Evolutionary conservation across 2,888 invertebrate species (phyloP).

Genomic region (Formica aserva): DNA sequence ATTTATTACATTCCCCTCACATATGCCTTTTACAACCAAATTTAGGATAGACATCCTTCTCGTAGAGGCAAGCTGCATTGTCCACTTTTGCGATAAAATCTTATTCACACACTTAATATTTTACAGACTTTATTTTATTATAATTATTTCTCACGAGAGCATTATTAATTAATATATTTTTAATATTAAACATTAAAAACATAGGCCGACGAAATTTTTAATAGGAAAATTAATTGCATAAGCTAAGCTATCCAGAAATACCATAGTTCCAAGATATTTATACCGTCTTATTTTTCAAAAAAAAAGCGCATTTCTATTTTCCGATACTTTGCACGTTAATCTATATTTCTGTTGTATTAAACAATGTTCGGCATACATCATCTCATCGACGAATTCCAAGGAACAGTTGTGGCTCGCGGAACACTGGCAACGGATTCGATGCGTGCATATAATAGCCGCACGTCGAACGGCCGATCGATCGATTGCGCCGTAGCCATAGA

Average conservation of each 20-base stretch:
- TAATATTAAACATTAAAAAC: neutral
- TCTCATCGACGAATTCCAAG: slow-evolving; percentile 27
- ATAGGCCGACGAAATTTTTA: neutral
- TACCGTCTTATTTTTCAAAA: neutral
- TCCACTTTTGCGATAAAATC: neutral
- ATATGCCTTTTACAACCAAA: slow-evolving; percentile 3
- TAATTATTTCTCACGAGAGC: neutral
- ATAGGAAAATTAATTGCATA: neutral
- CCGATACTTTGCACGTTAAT: slow-evolving; percentile 3
- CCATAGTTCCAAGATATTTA: neutral
- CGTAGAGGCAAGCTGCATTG: neutral
- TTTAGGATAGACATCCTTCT: slow-evolving; percentile 4
- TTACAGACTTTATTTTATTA: neutral
- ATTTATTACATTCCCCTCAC: slow-evolving; percentile 20
- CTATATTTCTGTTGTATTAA: neutral
- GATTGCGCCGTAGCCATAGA: slow-evolving; percentile 72
- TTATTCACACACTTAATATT: neutral
- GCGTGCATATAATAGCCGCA: slow-evolving; percentile 58
- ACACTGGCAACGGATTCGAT: slow-evolving; percentile 42
- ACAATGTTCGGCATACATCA: slow-evolving; percentile 1
- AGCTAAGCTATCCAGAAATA: neutral
- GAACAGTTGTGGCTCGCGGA: slow-evolving; percentile 38
- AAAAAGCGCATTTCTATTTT: neutral
- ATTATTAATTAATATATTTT: neutral
- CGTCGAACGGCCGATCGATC: slow-evolving; percentile 68